Evolutionary conservation across 1,140 invertebrate species (phyloP).

Genomic region (Lethocerus indicus): DNA sequence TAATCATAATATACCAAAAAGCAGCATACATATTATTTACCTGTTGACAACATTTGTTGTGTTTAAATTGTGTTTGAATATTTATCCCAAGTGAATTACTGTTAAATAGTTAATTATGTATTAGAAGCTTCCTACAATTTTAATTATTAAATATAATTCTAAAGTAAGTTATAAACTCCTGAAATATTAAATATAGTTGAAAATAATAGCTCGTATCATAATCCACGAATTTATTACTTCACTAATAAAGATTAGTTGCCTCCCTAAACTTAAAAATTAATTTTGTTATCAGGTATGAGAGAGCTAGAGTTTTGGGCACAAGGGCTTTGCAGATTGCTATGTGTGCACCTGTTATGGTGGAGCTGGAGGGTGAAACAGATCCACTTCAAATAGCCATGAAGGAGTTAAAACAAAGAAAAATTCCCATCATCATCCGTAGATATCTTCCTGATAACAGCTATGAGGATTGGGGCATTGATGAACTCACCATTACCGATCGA

Average conservation of each 20-base stretch:
- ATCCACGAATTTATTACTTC: too few species aligned
- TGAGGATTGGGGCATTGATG: slow-evolving; percentile 99
- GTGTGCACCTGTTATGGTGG: slow-evolving; percentile 99
- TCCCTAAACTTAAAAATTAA: neutral
- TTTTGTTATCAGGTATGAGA: slow-evolving; percentile 45
- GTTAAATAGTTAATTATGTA: too few species aligned
- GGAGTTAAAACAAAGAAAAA: slow-evolving; percentile 94
- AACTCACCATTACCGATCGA: slow-evolving; percentile 88
- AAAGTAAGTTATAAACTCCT: neutral
- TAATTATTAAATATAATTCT: neutral
- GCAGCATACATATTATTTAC: too few species aligned
- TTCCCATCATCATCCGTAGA: slow-evolving; percentile 93
- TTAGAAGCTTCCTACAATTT: too few species aligned
- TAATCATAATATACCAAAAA: too few species aligned
- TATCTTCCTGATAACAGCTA: slow-evolving; percentile 97
- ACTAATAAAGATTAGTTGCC: neutral
- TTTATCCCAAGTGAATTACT: too few species aligned
- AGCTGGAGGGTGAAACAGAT: slow-evolving; percentile 97
- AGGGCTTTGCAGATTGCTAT: slow-evolving; percentile 97
- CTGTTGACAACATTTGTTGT: too few species aligned
- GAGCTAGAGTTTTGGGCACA: slow-evolving; percentile 86
- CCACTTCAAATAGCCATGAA: slow-evolving; percentile 98
- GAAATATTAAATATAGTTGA: neutral
- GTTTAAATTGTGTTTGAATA: too few species aligned
- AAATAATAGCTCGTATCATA: neutral